phyloP scores from a whole-genome alignment of 2,888 invertebrate species.

The Meghimatium bilineatum region DNA sequence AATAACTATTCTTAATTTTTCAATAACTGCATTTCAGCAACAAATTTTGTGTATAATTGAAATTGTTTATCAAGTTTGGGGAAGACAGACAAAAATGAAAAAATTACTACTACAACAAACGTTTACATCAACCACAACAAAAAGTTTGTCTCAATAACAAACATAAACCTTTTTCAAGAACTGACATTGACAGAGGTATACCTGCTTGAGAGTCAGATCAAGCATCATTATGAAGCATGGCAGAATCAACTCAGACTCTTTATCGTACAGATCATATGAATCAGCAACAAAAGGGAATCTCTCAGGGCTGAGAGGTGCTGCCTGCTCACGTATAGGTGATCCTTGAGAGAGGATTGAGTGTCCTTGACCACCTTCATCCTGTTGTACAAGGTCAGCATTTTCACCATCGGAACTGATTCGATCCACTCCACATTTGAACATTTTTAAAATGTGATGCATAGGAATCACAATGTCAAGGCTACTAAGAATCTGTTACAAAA shows the following conservation, averaged over 20 bases:
- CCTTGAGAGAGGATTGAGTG: constrained; percentile 55
- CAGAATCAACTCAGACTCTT: constrained; percentile 82
- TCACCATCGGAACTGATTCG: constrained; percentile 69
- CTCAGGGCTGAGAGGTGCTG: constrained; percentile 69
- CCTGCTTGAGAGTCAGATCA: constrained; percentile 95
- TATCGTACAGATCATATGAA: constrained; percentile 66
- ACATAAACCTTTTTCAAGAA: no score
- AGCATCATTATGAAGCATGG: constrained; percentile 97
- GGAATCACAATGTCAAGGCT: constrained; percentile 93
- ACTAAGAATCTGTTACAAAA: constrained; percentile 81
- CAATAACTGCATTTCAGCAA: no score
- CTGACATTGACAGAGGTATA: constrained; percentile 68
- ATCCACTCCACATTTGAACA: constrained; percentile 91
- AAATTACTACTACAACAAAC: no score
- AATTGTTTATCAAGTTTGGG: no score
- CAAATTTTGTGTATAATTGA: no score
- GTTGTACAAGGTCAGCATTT: constrained; percentile 38
- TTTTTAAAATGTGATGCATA: constrained; percentile 88
- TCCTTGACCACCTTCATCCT: constrained; percentile 37
- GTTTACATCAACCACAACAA: no score
- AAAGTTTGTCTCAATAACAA: no score
- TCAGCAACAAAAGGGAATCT: constrained; percentile 62
- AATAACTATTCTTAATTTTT: no score
- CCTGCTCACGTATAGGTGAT: constrained; percentile 64
- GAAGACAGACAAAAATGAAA: no score